A percentile compares a stretch with the other conserved stretches of the same genome.
Evolutionary conservation across 2,888 invertebrate species (phyloP).

Genomic region (Pristionchus japonicus): DNA sequence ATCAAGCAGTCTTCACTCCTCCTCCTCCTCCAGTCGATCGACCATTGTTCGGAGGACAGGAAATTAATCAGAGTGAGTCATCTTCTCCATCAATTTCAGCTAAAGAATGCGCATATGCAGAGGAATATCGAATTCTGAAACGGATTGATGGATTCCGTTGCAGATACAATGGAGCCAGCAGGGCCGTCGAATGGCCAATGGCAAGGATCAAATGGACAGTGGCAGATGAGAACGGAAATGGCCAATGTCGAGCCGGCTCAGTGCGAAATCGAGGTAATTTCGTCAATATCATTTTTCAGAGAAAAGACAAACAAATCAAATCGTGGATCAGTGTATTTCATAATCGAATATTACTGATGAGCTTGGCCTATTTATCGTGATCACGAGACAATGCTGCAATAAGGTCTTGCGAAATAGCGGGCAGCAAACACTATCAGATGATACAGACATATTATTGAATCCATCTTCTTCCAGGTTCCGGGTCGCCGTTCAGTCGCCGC

Average conservation of each 20-base stretch:
- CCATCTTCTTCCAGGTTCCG: background rate
- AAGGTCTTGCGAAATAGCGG: background rate
- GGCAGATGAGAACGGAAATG: conserved; percentile 32
- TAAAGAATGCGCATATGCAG: background rate
- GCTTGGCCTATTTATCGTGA: no score
- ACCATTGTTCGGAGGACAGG: background rate
- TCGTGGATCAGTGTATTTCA: no score
- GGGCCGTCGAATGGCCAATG: conserved; percentile 16
- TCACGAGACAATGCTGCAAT: no score
- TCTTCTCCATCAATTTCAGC: background rate
- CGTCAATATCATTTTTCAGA: background rate
- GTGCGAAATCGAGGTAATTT: conserved; percentile 41
- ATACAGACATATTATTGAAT: background rate
- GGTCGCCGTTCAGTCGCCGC: conserved; percentile 46
- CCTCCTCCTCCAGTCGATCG: background rate
- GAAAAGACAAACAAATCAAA: background rate
- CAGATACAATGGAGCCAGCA: conserved; percentile 32
- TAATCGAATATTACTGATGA: no score
- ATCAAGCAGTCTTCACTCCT: conserved; percentile 9
- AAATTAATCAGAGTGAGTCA: background rate
- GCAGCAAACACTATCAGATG: no score
- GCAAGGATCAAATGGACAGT: background rate
- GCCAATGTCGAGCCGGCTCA: conserved; percentile 36
- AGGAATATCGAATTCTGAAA: no score
- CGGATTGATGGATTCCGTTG: background rate